Evolutionary conservation across 2,797 vertebrate genomes (phyloP).

Genomic region (Bryconaethiops microstoma): DNA sequence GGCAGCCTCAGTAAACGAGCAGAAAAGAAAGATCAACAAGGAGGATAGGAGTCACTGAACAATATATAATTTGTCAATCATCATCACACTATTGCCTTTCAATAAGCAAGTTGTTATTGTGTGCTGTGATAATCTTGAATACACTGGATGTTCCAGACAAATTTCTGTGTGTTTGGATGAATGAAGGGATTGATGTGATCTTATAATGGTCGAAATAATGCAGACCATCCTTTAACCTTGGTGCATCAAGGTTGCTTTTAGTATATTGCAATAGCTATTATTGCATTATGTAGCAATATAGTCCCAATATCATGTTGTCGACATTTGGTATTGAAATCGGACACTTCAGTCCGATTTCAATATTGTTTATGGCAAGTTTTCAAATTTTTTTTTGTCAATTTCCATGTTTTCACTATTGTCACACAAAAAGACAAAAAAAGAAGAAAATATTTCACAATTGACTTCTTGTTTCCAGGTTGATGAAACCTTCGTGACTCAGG

Average conservation of each 20-base stretch:
- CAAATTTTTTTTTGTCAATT: too few relatives aligned
- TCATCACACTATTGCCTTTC: background rate
- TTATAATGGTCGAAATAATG: background rate
- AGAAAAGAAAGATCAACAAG: background rate
- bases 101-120: background rate
- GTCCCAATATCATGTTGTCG: too few relatives aligned
- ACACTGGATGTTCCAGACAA: background rate
- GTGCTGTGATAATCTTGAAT: background rate
- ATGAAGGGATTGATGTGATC: too few relatives aligned
- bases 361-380: too few relatives aligned
- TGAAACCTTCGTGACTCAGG: background rate
- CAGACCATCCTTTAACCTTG: background rate
- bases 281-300: background rate
- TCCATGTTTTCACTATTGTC: background rate
- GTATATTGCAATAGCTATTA: background rate
- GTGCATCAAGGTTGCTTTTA: background rate
- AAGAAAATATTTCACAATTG: background rate
- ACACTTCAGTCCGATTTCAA: too few relatives aligned
- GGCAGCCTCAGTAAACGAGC: constrained; percentile 66
- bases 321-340: too few relatives aligned
- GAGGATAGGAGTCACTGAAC: background rate
- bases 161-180: background rate
- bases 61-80: background rate
- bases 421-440: background rate
- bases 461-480: background rate